A percentile compares a stretch with the other conserved stretches of the same genome.
Conservation (phyloP, 1,140 invertebrate genomes). For the Drosophila willistoni region DNA sequence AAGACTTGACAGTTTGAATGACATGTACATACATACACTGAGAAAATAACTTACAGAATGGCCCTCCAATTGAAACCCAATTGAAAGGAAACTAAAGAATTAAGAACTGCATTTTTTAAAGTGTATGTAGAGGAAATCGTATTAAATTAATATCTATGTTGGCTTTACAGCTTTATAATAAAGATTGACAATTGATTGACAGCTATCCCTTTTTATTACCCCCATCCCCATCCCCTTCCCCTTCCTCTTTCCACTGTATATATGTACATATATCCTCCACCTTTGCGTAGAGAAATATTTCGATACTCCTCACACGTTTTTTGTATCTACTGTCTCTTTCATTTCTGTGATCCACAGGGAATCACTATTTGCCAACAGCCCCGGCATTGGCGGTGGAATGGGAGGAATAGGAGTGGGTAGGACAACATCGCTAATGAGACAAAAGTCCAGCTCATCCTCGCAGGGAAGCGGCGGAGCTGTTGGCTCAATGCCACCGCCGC, state of each 20-base stretch:
- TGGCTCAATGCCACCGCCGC: slow-evolving; percentile 52
- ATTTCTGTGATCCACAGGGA: slow-evolving; percentile 54
- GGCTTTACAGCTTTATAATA: not conserved
- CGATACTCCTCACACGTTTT: slow-evolving; percentile 35
- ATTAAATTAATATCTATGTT: slow-evolving; percentile 1
- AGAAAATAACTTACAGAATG: too few relatives aligned
- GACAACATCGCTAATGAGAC: slow-evolving; percentile 67
- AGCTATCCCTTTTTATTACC: too few relatives aligned
- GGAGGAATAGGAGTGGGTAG: slow-evolving; percentile 42
- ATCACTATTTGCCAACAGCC: slow-evolving; percentile 80
- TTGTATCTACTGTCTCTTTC: slow-evolving; percentile 13
- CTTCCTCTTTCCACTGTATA: not conserved
- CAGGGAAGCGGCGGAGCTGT: slow-evolving; percentile 40
- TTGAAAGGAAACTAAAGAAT: too few relatives aligned
- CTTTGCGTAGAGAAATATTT: slow-evolving; percentile 62
- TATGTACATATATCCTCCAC: not conserved
- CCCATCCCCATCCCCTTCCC: not conserved
- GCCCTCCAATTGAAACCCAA: too few relatives aligned
- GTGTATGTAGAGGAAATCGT: not conserved
- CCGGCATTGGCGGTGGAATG: slow-evolving; percentile 36
- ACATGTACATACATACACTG: not conserved
- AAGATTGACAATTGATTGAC: slow-evolving; percentile 7
- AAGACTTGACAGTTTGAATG: slow-evolving; percentile 5
- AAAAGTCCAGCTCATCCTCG: slow-evolving; percentile 75
- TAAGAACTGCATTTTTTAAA: too few relatives aligned